Percentiles rank a stretch among this genome's conserved stretches.
phyloP scores from a whole-genome alignment of 2,113 vertebrate genomes.

The Columba livia region DNA sequence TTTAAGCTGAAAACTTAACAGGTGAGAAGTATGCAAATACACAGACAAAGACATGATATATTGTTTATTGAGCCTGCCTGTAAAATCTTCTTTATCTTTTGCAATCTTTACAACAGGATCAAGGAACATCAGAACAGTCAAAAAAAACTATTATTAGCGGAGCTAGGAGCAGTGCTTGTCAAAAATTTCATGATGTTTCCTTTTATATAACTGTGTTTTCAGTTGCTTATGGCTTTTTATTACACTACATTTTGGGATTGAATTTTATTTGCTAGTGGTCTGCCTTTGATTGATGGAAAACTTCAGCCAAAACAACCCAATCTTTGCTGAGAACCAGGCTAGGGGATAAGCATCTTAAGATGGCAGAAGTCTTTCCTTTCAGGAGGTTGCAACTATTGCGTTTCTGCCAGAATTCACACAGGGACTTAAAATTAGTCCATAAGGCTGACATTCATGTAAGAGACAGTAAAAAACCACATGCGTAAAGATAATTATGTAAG shows the following conservation, averaged over 20 bases:
- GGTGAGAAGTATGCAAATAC: background rate
- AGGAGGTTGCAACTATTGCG: background rate
- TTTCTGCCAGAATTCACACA: background rate
- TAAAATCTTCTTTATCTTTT: constrained; percentile 17
- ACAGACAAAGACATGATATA: background rate
- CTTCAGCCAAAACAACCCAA: background rate
- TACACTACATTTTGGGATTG: background rate
- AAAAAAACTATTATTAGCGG: background rate
- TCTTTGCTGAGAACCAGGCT: background rate
- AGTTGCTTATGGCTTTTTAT: background rate
- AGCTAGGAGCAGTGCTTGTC: background rate
- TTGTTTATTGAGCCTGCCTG: background rate
- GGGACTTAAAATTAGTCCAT: background rate
- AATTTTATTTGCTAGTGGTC: background rate
- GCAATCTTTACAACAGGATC: constrained; percentile 3
- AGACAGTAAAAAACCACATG: background rate
- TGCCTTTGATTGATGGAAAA: background rate
- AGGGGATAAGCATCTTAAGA: background rate
- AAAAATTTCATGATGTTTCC: background rate
- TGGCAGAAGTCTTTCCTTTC: background rate
- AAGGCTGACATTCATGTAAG: background rate
- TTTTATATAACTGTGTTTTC: background rate
- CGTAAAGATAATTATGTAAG: background rate
- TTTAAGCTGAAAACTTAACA: background rate
- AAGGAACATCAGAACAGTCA: background rate